These are phyloP conservation scores for Gymnorhina tibicen DNA, from an alignment of 2,113 vertebrate species.

Conservation along the genomic window DNA sequence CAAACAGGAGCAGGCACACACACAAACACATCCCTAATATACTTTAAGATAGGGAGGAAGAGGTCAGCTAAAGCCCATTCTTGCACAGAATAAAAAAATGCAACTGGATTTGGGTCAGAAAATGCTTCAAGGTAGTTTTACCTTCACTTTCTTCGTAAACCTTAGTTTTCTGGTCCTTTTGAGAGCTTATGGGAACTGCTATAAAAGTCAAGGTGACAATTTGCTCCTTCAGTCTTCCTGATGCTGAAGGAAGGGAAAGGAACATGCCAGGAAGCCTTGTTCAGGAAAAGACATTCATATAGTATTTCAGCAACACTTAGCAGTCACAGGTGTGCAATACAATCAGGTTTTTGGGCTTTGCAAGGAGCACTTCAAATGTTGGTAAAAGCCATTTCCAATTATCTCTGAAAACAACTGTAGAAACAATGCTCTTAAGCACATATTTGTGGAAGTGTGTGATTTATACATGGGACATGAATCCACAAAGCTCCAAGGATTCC, in stretches of 20 bases:
- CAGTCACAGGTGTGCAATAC: neutral
- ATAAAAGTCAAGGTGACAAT: neutral
- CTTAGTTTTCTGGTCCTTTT: neutral
- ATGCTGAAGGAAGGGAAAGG: neutral
- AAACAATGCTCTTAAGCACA: neutral
- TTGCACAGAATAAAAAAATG: neutral
- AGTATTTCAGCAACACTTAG: neutral
- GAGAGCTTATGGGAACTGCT: neutral
- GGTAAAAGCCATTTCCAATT: neutral
- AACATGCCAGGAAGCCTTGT: neutral
- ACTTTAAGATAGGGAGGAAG: neutral
- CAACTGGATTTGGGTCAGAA: neutral
- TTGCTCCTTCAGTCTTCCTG: neutral
- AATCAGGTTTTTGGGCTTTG: neutral
- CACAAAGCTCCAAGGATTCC: neutral
- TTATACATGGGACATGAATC: neutral
- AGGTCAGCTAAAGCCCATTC: neutral
- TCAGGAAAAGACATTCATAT: neutral
- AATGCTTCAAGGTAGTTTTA: neutral
- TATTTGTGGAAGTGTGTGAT: neutral
- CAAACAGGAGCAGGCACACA: neutral
- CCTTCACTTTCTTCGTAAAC: neutral
- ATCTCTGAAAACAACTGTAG: neutral
- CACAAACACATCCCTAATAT: neutral
- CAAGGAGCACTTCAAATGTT: neutral